Evolutionary conservation across 2,113 vertebrate species (phyloP), one percentile per base, ranked within the genome.

Genomic region (Ranitomeya imitator): DNA sequence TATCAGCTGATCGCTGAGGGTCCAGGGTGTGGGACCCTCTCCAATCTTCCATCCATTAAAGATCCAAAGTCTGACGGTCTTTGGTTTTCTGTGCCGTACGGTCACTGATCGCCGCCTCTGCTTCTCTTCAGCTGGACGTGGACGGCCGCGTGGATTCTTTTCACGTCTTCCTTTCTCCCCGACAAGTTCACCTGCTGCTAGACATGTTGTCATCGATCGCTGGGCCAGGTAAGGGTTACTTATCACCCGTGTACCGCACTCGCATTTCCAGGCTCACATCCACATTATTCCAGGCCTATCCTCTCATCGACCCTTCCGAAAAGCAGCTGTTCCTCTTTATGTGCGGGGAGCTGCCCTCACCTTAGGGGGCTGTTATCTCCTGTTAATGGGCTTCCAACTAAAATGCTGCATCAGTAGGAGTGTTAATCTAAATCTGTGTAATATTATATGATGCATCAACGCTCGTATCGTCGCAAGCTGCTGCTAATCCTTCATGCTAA

Each of bases 121-220:
- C 3, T 76, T 45, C 51, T 21, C 18, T 92, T 59, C 89, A 99
- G 98, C 92, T 99, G 95, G 97, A 99, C 90, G 92, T 99, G 86
- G 95, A 97, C 89, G 98, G 97, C 78, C 96, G 97, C 65, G 96
- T 99, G 81, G 97, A 98, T 78, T 96, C 96, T 3, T 63, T 98
- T 71, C 95, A 97, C 90, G 91, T 99, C 8, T 96, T 99, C 91
- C 92, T 99, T 65, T 98, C 97, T 1, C 98, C 98, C 6, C 96
- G 97, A 4, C 98, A 99, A 96, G 97, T 98, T 26, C 97, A 99
- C 92, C 94, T 98, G 88, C 94, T 99, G 0, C 90, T 98, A 92
- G 98, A 99, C 91, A 95, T 99, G 96, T 93, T 97, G 92, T 97
- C 97, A 89, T 96, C 97, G 78, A 95, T 99, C 91, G 98, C 97